phyloP scores from a whole-genome alignment of 1,140 invertebrate species.

The Nymphalis io region DNA sequence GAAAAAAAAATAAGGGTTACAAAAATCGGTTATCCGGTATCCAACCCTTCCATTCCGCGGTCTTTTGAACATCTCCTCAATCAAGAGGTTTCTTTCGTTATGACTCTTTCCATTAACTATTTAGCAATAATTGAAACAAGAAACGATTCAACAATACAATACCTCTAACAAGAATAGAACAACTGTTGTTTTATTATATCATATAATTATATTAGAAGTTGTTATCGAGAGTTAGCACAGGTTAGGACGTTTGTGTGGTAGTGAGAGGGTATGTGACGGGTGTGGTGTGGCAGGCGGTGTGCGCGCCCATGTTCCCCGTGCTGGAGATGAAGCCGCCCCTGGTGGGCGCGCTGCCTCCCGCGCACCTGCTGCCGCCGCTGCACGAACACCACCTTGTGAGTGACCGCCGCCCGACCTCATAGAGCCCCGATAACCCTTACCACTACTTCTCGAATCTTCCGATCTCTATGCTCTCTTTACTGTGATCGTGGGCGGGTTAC shows the following conservation, averaged over 20 bases:
- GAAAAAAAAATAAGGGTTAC: too few relatives aligned
- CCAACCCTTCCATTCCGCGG: too few relatives aligned
- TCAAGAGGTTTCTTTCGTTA: too few relatives aligned
- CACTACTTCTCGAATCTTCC: neutral
- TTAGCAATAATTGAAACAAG: too few relatives aligned
- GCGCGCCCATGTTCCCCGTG: constrained; percentile 87
- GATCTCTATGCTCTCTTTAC: neutral
- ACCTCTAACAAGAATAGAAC: too few relatives aligned
- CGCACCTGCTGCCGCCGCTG: constrained; percentile 83
- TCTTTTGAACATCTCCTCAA: too few relatives aligned
- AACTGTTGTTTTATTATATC: too few relatives aligned
- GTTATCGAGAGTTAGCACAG: neutral
- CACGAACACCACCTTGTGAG: constrained; percentile 78
- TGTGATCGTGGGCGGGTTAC: neutral
- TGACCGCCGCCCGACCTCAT: constrained; percentile 56
- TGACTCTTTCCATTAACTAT: too few relatives aligned
- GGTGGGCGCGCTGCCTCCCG: constrained; percentile 88
- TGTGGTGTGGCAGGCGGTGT: constrained; percentile 66
- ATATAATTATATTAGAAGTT: too few relatives aligned
- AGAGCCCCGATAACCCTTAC: constrained; percentile 33
- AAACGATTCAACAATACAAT: too few relatives aligned
- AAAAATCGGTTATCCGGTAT: too few relatives aligned
- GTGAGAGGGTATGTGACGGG: constrained; percentile 18
- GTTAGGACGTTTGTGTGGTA: neutral
- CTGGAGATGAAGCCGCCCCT: constrained; percentile 89